Evolutionary conservation across 1,140 invertebrate species (phyloP).

Genomic region (Meteorus sp.): DNA sequence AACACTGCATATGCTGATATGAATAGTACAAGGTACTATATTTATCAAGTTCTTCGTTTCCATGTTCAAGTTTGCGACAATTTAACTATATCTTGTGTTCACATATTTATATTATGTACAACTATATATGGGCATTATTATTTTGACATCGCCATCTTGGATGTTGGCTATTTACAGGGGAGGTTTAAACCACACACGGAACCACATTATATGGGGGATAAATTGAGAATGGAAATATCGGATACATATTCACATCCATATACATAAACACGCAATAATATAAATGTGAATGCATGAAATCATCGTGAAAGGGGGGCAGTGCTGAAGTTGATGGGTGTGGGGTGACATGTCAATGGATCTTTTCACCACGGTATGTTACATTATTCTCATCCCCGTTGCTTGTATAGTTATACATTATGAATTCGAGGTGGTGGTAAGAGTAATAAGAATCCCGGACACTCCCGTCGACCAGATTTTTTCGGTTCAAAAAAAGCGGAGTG

Average conservation of each 20-base stretch:
- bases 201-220: neutral
- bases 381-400: no score
- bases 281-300: conserved; percentile 24
- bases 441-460: conserved; percentile 17
- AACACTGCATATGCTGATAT: no score
- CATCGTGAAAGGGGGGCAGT: conserved; percentile 15
- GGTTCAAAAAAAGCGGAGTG: conserved; percentile 36
- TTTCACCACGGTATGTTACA: conserved; percentile 44
- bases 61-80: no score
- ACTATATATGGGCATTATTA: conserved; percentile 29
- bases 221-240: neutral
- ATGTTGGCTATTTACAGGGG: conserved; percentile 40
- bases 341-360: conserved; percentile 51
- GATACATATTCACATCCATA: conserved; percentile 3
- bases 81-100: no score
- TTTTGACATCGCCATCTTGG: conserved; percentile 56
- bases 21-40: no score
- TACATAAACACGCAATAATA: conserved; percentile 1
- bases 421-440: conserved; percentile 30
- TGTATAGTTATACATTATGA: no score
- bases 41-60: no score
- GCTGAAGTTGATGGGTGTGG: conserved; percentile 20
- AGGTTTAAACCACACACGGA: conserved; percentile 32
- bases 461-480: conserved; percentile 47
- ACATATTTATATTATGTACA: neutral